Conservation (phyloP, 2,888 invertebrate genomes). For the Dioctria linearis region DNA sequence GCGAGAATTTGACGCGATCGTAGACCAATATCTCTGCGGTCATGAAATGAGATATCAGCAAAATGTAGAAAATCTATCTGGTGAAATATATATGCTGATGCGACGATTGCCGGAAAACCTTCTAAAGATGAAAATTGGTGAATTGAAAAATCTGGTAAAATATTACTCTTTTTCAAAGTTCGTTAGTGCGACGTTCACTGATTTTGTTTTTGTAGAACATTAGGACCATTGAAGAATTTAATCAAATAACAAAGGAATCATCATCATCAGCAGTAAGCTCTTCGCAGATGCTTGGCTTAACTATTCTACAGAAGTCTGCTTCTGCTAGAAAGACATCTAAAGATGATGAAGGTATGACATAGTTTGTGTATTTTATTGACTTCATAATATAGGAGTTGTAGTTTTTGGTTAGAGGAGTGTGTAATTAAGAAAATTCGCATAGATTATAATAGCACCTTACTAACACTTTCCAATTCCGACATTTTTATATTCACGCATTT, state of each 20-base stretch:
- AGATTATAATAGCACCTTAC: constrained; percentile 1
- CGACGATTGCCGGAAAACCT: constrained; percentile 61
- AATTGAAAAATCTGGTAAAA: constrained; percentile 64
- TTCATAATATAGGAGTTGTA: too few species aligned
- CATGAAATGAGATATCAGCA: constrained; percentile 62
- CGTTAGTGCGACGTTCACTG: not conserved
- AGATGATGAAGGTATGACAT: constrained; percentile 57
- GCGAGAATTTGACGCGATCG: constrained; percentile 65
- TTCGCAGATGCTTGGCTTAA: not conserved
- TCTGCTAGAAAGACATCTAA: constrained; percentile 49
- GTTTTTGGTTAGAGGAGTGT: too few species aligned
- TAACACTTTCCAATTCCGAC: constrained; percentile 15
- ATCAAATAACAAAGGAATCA: constrained; percentile 8
- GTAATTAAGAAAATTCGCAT: constrained; percentile 3
- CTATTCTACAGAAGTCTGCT: not conserved
- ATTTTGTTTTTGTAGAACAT: constrained; percentile 12
- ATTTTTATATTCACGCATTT: constrained; percentile 13
- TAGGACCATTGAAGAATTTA: constrained; percentile 55
- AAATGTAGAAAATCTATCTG: constrained; percentile 53
- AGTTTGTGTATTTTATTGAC: not conserved
- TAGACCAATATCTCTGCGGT: constrained; percentile 63
- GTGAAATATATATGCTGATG: constrained; percentile 54
- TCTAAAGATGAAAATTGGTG: constrained; percentile 65
- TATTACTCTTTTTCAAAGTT: not conserved
- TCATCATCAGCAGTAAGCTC: not conserved